Evolutionary conservation across 2,113 vertebrate genomes (phyloP), one percentile per base, ranked within the genome.

Genomic region (Gymnorhina tibicen): DNA sequence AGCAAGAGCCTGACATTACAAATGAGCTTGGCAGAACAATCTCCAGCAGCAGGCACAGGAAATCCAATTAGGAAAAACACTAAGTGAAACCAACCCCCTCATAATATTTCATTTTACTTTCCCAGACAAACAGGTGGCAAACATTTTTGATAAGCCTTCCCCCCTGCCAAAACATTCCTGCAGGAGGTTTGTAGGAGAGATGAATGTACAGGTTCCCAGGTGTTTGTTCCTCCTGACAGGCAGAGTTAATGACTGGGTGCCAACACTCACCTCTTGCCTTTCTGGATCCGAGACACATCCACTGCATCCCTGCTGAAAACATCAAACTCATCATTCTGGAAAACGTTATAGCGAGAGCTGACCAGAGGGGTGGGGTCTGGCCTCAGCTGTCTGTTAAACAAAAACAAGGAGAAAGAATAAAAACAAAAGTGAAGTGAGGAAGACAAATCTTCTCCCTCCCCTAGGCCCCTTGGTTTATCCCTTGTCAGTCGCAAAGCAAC

Each of bases 251-350:
- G 32, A 47, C 52, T 46, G 44, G 50, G 72, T 5, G 11, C 35
- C 3, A 1, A 11, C 3, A 90, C 98, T 98, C 92, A 99, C 99
- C 98, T 98, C 94, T 98, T 98, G 96, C 99, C 99, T 95, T 99
- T 99, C 97, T 99, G 99, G 87, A 99, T 94, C 28, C 99, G 98
- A 63, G 98, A 99, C 97, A 99, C 97, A 96, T 99, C 99, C 97
- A 99, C 97, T 6, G 98, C 97, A 70, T 99, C 99, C 79, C 99
- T 98, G 53, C 98, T 98, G 98, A 99, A 99, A 75, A 99, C 97
- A 35, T 99, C 99, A 95, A 99, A 99, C 95, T 99, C 99, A 4
- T 99, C 99, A 0, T 99, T 98, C 85, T 99, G 99, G 97, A 99
- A 99, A 76, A 99, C 55, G 12, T 99, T 99, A 80, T 92, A 98